Evolutionary conservation across 1,140 invertebrate species (phyloP).

Genomic region (Bombus confusus): DNA sequence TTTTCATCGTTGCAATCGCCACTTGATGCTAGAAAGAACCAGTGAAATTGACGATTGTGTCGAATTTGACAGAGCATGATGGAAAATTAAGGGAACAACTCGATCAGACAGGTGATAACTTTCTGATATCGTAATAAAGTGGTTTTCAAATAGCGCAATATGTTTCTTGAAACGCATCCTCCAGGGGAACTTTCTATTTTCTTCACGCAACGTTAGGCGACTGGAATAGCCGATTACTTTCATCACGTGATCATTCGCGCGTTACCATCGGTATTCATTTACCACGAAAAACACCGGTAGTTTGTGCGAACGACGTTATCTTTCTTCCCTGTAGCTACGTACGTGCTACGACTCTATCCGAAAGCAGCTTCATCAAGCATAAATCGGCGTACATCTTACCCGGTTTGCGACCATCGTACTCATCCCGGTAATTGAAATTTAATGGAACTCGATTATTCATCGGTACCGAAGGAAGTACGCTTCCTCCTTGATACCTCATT

Average conservation of each 20-base stretch:
- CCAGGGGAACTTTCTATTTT: conserved; percentile 22
- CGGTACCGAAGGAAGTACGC: neutral
- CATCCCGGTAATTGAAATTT: neutral
- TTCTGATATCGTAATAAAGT: neutral
- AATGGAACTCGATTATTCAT: conserved; percentile 5
- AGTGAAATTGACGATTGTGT: too few species aligned
- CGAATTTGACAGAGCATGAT: too few species aligned
- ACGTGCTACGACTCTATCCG: neutral
- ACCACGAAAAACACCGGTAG: neutral
- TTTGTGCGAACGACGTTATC: conserved; percentile 11
- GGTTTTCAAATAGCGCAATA: too few species aligned
- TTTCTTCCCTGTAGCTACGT: neutral
- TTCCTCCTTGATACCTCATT: neutral
- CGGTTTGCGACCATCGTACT: neutral
- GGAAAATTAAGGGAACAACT: neutral
- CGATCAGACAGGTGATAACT: neutral
- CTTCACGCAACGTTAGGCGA: neutral
- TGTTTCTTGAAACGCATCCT: neutral
- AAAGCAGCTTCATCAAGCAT: neutral
- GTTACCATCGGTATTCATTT: conserved; percentile 9
- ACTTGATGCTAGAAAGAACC: too few species aligned
- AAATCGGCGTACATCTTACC: neutral
- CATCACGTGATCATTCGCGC: neutral
- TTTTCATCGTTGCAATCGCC: too few species aligned
- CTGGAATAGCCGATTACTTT: conserved; percentile 8